Evolutionary conservation across 2,888 invertebrate species (phyloP), one percentile per base, ranked within the genome.

Genomic region (Phanerotoma sp.): DNA sequence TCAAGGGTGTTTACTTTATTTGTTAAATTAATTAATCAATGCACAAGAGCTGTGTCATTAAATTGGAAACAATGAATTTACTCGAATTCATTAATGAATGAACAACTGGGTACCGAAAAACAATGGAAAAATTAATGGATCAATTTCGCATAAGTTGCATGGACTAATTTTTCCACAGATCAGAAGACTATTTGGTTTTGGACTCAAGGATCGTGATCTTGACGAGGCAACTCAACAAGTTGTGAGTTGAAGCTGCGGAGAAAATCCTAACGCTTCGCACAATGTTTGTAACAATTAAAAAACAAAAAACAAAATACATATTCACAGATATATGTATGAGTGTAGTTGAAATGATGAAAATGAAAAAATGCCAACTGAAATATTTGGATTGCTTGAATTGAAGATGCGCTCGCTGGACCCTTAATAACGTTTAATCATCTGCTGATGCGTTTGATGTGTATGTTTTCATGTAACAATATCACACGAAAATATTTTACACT

Each of bases 121-220:
- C n/a, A n/a, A n/a, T n/a, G 25, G 25, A 25, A 1, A 5, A 25
- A 3, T 25, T 7, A 7, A 25, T 25, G 9, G 25, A 1, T 25
- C 9, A 16, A 18, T 38, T 40, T 18, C 21, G 6, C 18, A 40
- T 20, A 11, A 15, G 16, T 37, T 47, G 57, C 65, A 67, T 67
- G 62, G 63, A 61, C 62, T 30, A 35, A 20, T 45, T 50, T 67
- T 68, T 70, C 67, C 68, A 66, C 83, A 86, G 89, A 87, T 89
- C 77, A 86, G 86, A 73, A 84, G 83, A 70, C 83, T 90, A 77
- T 84, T 90, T 79, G 88, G 87, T 66, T 88, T 88, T 70, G 81
- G 84, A 38, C 75, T 86, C 71, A 84, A 82, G 79, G 79, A 83
- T 67, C 80, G 83, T 63, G 82, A 87, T 75, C 81, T 85, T 80